Evolutionary conservation across 23 tunicate genomes (phyloP), one percentile per base, ranked within the genome.

Genomic region (Styela clava): DNA sequence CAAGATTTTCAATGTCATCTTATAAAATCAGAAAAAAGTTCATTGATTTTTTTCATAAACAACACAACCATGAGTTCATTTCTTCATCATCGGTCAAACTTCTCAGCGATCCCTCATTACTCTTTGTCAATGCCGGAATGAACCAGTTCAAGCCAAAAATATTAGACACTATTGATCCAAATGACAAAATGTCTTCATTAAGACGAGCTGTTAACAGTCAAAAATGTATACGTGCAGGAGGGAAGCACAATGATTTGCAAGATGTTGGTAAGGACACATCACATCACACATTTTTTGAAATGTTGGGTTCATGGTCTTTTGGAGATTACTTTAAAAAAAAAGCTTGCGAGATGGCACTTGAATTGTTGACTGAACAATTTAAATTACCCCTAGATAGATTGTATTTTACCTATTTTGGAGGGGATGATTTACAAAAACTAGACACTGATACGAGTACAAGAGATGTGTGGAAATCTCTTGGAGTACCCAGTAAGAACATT

Each of bases 241-340:
- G 98, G 29, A 92, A 92, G 35, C 97, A 92, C 81, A 92, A 92
- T 64, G 97, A 92, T 74, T 72, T 92, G 3, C 81, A 93, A 35
- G 93, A 74, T 69, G 98, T 93, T 51, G 98, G 98, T 5, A 56
- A 84, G 22, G 98, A 93, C 77, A 52, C 37, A 16, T 27, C 74
- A 19, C 98, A 93, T 69, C 98, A 93, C 64, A 93, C 98, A 22
- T 85, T 93, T 64, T 93, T 93, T 88, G 98, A 93, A 88, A 93
- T 93, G 98, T 79, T 93, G 33, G 98, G 98, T 3, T 93, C 93
- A 3, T 93, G 98, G 98, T 93, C 98, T 20, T 93, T 93, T 68
- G 90, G 87, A 26, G 92, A 87, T 63, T 93, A 93, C 78, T 93
- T 93, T 69, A 93, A 93, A 32, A 65, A 37, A 71, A 90, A 82